Evolutionary conservation across 1,140 invertebrate genomes (phyloP), one percentile per base, ranked within the genome.

Genomic region (Pogonomyrmex californicus): DNA sequence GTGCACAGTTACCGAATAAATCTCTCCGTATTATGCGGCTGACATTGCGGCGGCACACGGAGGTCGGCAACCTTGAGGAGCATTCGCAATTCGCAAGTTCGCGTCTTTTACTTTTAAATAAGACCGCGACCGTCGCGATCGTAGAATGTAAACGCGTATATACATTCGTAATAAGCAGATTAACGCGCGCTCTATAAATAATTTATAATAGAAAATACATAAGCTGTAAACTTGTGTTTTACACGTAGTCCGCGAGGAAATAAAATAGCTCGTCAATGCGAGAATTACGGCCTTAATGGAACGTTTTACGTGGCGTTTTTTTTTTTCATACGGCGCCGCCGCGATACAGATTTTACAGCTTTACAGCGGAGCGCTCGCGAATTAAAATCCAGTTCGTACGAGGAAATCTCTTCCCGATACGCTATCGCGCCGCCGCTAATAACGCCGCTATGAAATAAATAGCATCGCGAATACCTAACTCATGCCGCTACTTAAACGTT

Each of bases 31-130:
- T 78, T 65, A 54, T 68, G 38, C 63, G 47, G 7, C 77, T 12
- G 62, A 79, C 77, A 70, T 68, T 41, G 77, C 77, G 10, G 47
- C 36, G 36, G n/a, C 54, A 60, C n/a, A 58, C 62, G 47, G 49
- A 33, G 77, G 36, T 81, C 77, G 23, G 12, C 23, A 41, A 81
- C 63, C 77, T 79, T 54, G 63, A n/a, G 7, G 41, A 5, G 33
- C 47, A 54, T 38, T 62, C 60, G 30, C 10, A 58, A 47, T n/a
- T 60, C 41, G 68, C 10, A n/a, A n/a, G 30, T 47, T 81, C 47
- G 49, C 47, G 49, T 9, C 49, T 81, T 68, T 68, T 73, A 60
- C 66, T 83, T 83, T 83, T 73, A 63, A 73, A 75, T 49, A 75
- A 83, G n/a, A n/a, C n/a, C n/a, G 79, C 41, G 30, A 44, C 7